Evolutionary conservation across 1,140 invertebrate genomes (phyloP), one percentile per base, ranked within the genome.

Genomic region (Homalodisca vitripennis): DNA sequence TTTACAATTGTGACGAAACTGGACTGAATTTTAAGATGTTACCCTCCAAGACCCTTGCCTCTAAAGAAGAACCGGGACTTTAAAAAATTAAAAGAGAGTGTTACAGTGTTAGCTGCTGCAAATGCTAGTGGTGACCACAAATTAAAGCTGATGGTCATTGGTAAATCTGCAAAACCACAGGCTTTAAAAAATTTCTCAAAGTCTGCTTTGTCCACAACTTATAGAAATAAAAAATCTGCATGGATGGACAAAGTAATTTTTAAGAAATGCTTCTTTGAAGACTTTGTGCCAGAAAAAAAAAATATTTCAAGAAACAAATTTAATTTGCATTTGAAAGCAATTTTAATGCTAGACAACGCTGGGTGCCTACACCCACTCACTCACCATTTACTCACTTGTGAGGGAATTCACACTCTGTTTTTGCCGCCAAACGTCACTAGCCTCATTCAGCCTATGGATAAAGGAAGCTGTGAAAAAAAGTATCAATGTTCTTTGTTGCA

Each of bases 161-260:
- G 74, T 69, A 73, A 75, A 67, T 75, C 73, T 48, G 48, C 68
- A 70, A 78, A 77, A 57, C 75, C 76, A 67, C 63, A 70, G 34
- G 68, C 72, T 63, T 73, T 79, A 27, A 76, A 78, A 75, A 73
- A 64, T 32, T 32, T 65, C 10, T 71, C 74, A 31, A 71, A 74
- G 51, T 70, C 57, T n/a, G 47, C 67, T 14, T 63, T 76, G 10
- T 76, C 73, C 68, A 73, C 77, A 24, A 47, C 72, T 57, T 79
- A 79, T 71, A 74, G 68, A 70, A 63, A 69, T 63, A 74, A 78
- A 65, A 77, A 75, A 71, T 78, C 74, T 66, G 74, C 76, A 20
- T 80, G 77, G 79, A 78, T 81, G 75, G 77, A 73, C 26, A 32
- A n/a, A 55, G 57, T 68, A 31, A 27, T 79, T 24, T 78, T 80